Percentiles rank a stretch among this genome's conserved stretches.
phyloP scores from a whole-genome alignment of 2,888 invertebrate species.

The Scrobipalpa costella region DNA sequence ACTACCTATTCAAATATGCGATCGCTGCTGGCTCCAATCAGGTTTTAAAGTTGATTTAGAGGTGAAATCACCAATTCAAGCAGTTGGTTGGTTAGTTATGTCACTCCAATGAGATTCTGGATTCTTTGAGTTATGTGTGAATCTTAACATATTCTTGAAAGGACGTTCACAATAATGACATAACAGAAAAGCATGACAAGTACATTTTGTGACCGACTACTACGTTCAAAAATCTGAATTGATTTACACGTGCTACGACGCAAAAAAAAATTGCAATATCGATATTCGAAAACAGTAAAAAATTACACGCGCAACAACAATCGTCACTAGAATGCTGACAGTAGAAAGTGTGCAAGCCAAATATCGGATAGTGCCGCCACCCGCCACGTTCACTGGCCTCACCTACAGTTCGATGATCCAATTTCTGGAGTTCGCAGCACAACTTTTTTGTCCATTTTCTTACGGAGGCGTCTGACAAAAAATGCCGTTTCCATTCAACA shows the following conservation, averaged over 20 bases:
- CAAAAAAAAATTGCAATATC: not conserved
- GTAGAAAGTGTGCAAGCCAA: constrained; percentile 34
- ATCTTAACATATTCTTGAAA: no score
- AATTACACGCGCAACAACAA: not conserved
- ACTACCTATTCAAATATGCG: constrained; percentile 38
- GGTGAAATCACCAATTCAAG: constrained; percentile 34
- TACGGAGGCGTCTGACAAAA: constrained; percentile 57
- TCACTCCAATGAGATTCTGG: constrained; percentile 30
- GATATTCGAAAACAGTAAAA: not conserved
- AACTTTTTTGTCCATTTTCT: constrained; percentile 65
- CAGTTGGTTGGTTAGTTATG: constrained; percentile 32
- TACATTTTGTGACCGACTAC: no score
- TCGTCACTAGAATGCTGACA: constrained; percentile 11
- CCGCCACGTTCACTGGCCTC: constrained; percentile 63
- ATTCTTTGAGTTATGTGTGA: not conserved
- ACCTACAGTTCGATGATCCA: constrained; percentile 72
- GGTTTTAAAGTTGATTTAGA: constrained; percentile 33
- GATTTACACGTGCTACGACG: constrained; percentile 8
- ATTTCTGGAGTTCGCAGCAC: constrained; percentile 63
- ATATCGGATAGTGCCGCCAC: constrained; percentile 39
- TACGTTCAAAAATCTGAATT: not conserved
- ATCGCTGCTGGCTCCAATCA: constrained; percentile 29
- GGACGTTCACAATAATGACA: no score
- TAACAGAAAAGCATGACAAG: no score
- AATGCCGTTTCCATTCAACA: constrained; percentile 63